phyloP scores from a whole-genome alignment of 2,113 vertebrate genomes.

The Lethenteron camtschaticum region DNA sequence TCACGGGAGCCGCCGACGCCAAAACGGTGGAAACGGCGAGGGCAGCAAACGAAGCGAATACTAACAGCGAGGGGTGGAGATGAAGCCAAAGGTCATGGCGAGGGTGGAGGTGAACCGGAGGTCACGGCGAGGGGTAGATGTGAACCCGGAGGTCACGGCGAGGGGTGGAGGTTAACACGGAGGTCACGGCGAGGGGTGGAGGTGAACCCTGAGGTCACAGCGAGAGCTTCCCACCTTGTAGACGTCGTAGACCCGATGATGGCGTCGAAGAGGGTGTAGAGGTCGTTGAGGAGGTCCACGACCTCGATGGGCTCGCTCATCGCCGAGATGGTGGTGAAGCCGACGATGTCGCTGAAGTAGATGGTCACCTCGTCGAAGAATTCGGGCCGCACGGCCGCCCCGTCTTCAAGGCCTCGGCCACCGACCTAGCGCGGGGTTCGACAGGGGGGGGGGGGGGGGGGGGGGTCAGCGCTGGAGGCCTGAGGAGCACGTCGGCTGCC shows the following conservation, averaged over 20 bases:
- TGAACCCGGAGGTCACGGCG: too few relatives aligned
- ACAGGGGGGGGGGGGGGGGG: background rate
- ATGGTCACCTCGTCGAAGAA: constrained; percentile 79
- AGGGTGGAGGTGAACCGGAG: too few relatives aligned
- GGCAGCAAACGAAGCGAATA: too few relatives aligned
- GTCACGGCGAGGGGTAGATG: too few relatives aligned
- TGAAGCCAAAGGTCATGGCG: too few relatives aligned
- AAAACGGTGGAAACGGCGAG: too few relatives aligned
- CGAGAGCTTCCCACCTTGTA: constrained; percentile 41
- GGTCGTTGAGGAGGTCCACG: constrained; percentile 72
- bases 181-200: too few relatives aligned
- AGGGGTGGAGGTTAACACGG: too few relatives aligned
- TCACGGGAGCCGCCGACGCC: too few relatives aligned
- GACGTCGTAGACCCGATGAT: constrained; percentile 66
- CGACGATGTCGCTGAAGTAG: constrained; percentile 78
- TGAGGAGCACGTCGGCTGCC: too few relatives aligned
- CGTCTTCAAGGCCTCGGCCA: constrained; percentile 67
- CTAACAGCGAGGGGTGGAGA: too few relatives aligned
- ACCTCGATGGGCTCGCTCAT: constrained; percentile 73
- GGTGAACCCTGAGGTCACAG: too few relatives aligned
- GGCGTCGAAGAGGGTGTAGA: constrained; percentile 60
- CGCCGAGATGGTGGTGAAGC: constrained; percentile 70
- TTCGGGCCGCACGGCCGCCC: constrained; percentile 56
- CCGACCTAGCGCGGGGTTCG: constrained; percentile 31
- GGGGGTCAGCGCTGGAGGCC: background rate